Evolutionary conservation across 1,140 invertebrate species (phyloP).

Genomic region (Adoxophyes honmai): DNA sequence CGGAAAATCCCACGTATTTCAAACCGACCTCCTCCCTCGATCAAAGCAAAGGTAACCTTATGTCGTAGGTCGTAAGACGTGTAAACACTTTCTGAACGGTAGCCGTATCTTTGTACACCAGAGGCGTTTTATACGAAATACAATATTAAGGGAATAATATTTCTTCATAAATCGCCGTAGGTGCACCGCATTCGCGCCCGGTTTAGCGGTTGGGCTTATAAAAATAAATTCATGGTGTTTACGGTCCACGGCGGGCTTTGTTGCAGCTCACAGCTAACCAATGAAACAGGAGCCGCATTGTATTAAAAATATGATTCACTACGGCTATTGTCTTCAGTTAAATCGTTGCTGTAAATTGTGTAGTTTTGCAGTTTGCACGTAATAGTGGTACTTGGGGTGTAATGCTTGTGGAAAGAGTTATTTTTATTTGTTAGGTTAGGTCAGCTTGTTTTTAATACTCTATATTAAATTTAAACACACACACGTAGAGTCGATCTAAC

Average conservation of each 20-base stretch:
- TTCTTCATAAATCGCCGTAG: conserved; percentile 12
- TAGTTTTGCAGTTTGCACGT: no score
- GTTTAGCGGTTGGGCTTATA: background rate
- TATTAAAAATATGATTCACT: conserved; percentile 10
- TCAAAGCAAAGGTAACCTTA: background rate
- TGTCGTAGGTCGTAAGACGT: background rate
- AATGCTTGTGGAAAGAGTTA: no score
- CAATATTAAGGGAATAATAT: conserved; percentile 16
- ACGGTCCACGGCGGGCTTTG: background rate
- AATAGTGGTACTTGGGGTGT: no score
- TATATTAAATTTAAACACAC: no score
- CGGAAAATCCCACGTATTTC: conserved; percentile 14
- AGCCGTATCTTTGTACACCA: background rate
- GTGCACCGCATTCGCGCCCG: background rate
- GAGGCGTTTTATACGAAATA: conserved; percentile 14
- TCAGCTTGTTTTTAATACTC: no score
- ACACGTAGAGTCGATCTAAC: no score
- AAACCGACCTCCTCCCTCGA: background rate
- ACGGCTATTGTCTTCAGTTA: no score
- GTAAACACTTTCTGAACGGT: background rate
- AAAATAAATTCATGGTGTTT: conserved; percentile 8
- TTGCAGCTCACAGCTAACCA: background rate
- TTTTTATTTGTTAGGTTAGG: no score
- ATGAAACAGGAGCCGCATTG: conserved; percentile 7
- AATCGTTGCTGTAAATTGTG: no score